phyloP scores from a whole-genome alignment of 2,113 vertebrate species.

The Anolis sagrei region DNA sequence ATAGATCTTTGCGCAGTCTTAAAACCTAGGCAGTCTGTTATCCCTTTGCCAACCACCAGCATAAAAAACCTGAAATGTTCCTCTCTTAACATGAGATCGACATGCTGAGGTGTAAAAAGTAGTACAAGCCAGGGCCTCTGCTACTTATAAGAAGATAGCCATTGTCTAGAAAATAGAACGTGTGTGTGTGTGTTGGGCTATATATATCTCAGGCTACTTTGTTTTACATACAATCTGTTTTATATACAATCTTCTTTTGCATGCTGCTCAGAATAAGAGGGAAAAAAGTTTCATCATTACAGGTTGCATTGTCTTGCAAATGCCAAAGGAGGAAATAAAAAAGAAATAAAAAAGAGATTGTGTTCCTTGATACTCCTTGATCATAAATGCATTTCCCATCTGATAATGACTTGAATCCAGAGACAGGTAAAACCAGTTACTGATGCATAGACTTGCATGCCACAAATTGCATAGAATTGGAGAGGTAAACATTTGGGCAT shows the following conservation, averaged over 20 bases:
- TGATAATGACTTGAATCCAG: slow-evolving; percentile 25
- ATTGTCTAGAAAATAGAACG: background rate
- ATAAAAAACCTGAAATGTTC: background rate
- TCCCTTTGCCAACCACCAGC: background rate
- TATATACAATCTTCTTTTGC: background rate
- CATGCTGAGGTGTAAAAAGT: background rate
- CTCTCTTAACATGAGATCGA: background rate
- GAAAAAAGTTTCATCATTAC: slow-evolving; percentile 26
- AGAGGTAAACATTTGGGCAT: slow-evolving; percentile 29
- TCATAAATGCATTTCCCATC: slow-evolving; percentile 8
- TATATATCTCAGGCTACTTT: background rate
- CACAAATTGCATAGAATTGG: slow-evolving; percentile 23
- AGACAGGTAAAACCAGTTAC: slow-evolving; percentile 24
- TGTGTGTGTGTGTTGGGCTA: background rate
- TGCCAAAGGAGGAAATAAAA: slow-evolving; percentile 43
- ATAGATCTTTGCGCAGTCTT: background rate
- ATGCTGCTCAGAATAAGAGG: background rate
- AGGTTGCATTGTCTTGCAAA: slow-evolving; percentile 37
- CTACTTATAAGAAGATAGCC: background rate
- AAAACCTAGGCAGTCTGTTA: background rate
- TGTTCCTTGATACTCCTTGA: slow-evolving; percentile 43
- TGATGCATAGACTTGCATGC: slow-evolving; percentile 23
- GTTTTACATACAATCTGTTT: background rate
- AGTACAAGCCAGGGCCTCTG: background rate
- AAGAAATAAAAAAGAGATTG: slow-evolving; percentile 6